A percentile compares a stretch with the other conserved stretches of the same genome.
Conservation (phyloP, 2,797 vertebrate genomes). For the Merluccius polli region DNA sequence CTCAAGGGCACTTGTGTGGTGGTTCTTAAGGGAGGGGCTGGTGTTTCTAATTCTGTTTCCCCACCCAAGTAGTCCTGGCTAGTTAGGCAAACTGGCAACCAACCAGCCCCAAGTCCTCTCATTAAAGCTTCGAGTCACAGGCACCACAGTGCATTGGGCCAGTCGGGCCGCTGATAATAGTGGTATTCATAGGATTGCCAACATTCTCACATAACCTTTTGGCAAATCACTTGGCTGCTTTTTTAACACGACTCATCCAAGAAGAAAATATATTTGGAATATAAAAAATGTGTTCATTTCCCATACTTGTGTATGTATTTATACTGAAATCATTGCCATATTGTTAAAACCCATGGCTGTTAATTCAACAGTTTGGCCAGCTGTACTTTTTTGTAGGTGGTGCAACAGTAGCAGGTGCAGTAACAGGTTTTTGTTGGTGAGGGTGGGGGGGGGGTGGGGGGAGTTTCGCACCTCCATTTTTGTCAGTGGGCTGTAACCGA, state of each 20-base stretch:
- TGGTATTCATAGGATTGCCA: neutral
- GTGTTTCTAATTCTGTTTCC: neutral
- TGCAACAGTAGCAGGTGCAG: constrained; percentile 39
- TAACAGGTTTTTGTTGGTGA: constrained; percentile 5
- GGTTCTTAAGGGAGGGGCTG: neutral
- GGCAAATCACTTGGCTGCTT: neutral
- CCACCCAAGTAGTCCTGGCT: neutral
- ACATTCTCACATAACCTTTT: neutral
- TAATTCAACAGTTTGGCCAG: neutral
- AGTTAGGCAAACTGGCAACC: constrained; percentile 7
- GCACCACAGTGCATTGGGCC: neutral
- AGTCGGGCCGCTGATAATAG: neutral
- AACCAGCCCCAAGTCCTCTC: constrained; percentile 6
- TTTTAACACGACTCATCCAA: neutral
- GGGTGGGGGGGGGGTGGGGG: constrained; percentile 20
- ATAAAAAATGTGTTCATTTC: neutral
- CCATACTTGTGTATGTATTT: neutral
- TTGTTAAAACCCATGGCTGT: neutral
- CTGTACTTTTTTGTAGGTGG: neutral
- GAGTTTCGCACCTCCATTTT: constrained; percentile 39
- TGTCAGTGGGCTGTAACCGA: constrained; percentile 36
- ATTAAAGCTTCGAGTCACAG: neutral
- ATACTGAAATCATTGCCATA: neutral
- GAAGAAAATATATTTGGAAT: neutral
- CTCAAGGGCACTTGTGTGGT: neutral